Evolutionary conservation across 1,140 invertebrate genomes (phyloP), one percentile per base, ranked within the genome.

Genomic region (Sycophaga agraensis): DNA sequence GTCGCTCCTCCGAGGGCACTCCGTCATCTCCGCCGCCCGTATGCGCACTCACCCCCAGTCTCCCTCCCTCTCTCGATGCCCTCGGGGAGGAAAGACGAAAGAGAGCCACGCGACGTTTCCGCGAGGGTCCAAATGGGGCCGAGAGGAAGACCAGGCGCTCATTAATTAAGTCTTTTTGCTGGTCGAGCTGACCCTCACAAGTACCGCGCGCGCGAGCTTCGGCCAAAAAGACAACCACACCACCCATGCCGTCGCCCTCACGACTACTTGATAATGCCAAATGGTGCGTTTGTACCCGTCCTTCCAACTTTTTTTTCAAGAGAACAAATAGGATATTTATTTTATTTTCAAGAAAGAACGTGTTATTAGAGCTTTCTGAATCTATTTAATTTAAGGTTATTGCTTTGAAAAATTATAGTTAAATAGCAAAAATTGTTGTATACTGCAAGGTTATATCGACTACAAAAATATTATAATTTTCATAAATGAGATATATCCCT

Each of bases 121-220:
- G 49, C 42, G 21, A 2, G 21, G n/a, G 34, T n/a, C n/a, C n/a
- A n/a, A n/a, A 12, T 12, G 39, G 16, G 3, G n/a, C 37, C 22
- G 37, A 1, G 51, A 11, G 28, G 31, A 31, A 22, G 28, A 21
- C 42, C 63, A 67, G 67, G 66, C 49, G 70, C 69, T 79, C 77
- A 81, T 81, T 81, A 81, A 79, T 81, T 79, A 80, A 77, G 78
- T 78, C 77, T 79, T 80, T 80, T 80, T 78, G 71, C 70, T 68
- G 72, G 28, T 31, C 28, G 28, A 31, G 72, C 72, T 75, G 75
- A 80, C 75, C 76, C 74, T 75, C 70, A 73, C 75, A 79, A 77
- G 76, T 78, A 72, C 70, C 72, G 65, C 68, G 67, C 73, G 68
- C 67, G 46, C 6, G 21, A 12, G 49, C 28, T 37, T 31, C n/a